A percentile compares a stretch with the other conserved stretches of the same genome.
Conservation (phyloP, 1,140 invertebrate genomes). For the Pseudobourletiella spinata region DNA sequence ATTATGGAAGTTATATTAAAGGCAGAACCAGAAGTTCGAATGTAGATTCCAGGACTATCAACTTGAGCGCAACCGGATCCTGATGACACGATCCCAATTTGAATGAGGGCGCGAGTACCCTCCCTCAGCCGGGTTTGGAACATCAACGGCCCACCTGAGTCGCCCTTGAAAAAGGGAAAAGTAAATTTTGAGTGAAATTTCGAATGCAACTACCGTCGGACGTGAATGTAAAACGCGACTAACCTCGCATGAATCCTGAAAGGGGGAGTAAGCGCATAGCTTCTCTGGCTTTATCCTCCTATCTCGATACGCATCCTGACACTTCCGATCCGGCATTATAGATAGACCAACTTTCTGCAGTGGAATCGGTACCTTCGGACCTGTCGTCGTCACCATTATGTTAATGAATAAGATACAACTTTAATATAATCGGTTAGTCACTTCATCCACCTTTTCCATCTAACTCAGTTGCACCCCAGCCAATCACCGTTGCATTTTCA, state of each 20-base stretch:
- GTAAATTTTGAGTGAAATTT: not conserved
- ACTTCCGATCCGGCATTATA: constrained; percentile 19
- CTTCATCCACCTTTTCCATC: constrained; percentile 22
- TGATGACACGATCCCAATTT: not conserved
- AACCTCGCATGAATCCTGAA: constrained; percentile 27
- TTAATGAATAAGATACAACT: not conserved
- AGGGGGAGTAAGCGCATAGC: constrained; percentile 22
- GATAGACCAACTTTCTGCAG: constrained; percentile 22
- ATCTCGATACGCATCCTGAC: constrained; percentile 12
- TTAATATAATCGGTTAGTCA: not conserved
- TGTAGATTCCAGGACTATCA: constrained; percentile 1
- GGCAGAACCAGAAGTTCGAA: not conserved
- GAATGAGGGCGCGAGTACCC: not conserved
- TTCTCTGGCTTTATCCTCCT: constrained; percentile 19
- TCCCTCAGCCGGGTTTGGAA: not conserved
- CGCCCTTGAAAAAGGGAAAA: not conserved
- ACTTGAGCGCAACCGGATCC: not conserved
- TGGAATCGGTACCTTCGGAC: not conserved
- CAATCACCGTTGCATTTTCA: constrained; percentile 22
- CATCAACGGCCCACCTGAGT: not conserved
- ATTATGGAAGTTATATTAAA: not conserved
- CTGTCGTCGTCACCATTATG: not conserved
- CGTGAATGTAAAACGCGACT: not conserved
- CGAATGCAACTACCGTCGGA: not conserved
- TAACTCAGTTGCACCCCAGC: constrained; percentile 26